Conservation (phyloP, 2,113 vertebrate species). For the Mormyrus lacerda region DNA sequence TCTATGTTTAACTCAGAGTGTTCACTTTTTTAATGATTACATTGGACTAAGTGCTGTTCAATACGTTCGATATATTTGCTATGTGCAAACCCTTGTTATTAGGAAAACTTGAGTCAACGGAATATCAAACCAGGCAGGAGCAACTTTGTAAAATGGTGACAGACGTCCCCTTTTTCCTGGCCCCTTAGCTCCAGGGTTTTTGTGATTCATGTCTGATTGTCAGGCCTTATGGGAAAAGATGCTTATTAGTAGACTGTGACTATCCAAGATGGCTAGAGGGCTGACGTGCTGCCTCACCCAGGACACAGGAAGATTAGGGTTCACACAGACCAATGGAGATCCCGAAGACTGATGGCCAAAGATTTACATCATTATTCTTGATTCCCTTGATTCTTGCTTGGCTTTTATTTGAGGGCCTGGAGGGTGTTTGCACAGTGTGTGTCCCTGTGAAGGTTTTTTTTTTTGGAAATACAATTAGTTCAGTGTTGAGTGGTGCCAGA, state of each 20-base stretch:
- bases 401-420: background rate
- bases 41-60: background rate
- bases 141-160: background rate
- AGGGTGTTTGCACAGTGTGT: background rate
- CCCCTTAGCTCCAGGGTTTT: background rate
- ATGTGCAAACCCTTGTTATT: background rate
- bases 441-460: background rate
- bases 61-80: background rate
- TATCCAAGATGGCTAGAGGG: slow-evolving; percentile 16
- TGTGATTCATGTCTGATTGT: background rate
- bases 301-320: background rate
- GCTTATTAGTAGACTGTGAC: slow-evolving; percentile 31
- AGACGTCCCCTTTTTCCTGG: background rate
- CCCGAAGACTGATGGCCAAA: background rate
- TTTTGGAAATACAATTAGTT: background rate
- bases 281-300: background rate
- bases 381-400: background rate
- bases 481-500: background rate
- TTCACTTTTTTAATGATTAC: background rate
- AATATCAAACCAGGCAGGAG: background rate
- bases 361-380: background rate
- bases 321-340: background rate
- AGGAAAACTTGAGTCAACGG: background rate
- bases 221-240: background rate
- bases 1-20: background rate